phyloP scores from a whole-genome alignment of 2,113 vertebrate genomes.

The Chlorocebus sabaeus region DNA sequence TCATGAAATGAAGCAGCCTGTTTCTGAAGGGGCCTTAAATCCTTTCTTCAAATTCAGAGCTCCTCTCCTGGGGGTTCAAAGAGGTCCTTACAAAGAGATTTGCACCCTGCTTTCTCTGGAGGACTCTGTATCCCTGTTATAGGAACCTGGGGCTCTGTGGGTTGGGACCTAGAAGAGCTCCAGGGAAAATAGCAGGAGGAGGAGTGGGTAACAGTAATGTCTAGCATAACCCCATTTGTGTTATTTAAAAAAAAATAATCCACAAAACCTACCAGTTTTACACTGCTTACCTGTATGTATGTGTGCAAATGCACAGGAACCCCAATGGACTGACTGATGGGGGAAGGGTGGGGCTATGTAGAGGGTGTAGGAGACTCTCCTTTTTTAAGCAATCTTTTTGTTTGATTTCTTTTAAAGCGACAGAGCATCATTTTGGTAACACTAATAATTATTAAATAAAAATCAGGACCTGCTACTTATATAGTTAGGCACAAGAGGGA shows the following conservation, averaged over 20 bases:
- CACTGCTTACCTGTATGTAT: neutral
- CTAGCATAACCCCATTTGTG: neutral
- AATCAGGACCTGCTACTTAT: neutral
- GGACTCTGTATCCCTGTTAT: neutral
- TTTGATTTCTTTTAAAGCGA: conserved; percentile 34
- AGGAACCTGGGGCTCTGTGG: neutral
- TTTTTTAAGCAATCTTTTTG: neutral
- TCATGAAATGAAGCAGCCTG: neutral
- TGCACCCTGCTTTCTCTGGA: neutral
- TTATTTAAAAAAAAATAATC: neutral
- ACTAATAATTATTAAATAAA: neutral
- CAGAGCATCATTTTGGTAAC: neutral
- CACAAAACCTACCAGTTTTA: neutral
- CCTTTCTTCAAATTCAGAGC: neutral
- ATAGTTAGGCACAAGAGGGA: neutral
- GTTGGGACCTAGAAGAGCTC: neutral
- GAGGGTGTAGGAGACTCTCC: neutral
- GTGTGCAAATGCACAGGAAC: neutral
- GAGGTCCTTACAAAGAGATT: neutral
- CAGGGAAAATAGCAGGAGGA: neutral
- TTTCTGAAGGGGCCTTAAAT: neutral
- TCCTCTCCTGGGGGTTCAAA: neutral
- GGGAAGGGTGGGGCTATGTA: neutral
- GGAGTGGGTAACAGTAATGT: neutral
- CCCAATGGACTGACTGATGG: too few relatives aligned